Conservation (phyloP, 2,888 invertebrate genomes). For the Netelia melanura region DNA sequence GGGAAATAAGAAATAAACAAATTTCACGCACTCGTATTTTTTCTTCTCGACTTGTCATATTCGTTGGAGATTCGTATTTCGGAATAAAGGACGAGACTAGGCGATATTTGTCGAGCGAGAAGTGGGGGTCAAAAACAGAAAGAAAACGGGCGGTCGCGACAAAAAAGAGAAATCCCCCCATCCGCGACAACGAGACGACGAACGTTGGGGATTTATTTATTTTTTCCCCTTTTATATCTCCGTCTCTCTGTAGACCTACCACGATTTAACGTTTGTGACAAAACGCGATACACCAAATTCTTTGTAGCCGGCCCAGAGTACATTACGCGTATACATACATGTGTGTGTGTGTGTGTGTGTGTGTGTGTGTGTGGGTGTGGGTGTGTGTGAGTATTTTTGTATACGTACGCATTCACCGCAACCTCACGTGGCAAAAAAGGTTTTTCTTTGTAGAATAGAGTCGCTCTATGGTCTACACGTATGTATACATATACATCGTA, state of each 20-base stretch:
- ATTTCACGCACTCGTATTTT: conserved; percentile 32
- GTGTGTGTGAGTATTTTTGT: not conserved
- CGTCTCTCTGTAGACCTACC: not conserved
- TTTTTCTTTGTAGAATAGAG: conserved; percentile 49
- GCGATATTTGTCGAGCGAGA: conserved; percentile 51
- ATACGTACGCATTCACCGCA: conserved; percentile 19
- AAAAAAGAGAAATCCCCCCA: not conserved
- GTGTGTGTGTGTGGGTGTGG: not conserved
- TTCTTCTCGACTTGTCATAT: conserved; percentile 14
- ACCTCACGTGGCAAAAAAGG: conserved; percentile 60
- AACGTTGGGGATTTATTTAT: conserved; percentile 25
- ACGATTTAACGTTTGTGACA: conserved; percentile 47
- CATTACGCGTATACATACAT: not conserved
- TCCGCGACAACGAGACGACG: conserved; percentile 51
- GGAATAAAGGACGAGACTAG: conserved; percentile 67
- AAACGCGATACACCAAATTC: conserved; percentile 40
- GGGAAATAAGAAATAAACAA: not conserved
- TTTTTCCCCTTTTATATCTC: conserved; percentile 1
- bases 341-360: not conserved
- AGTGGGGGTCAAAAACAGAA: not conserved
- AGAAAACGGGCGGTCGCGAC: conserved; percentile 8
- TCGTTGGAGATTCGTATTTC: conserved; percentile 41
- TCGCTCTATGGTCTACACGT: conserved; percentile 23
- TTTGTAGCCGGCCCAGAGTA: conserved; percentile 33
- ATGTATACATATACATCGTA: conserved; percentile 37